Conservation (phyloP, 2,888 invertebrate species). For the Epinotia bilunana region DNA sequence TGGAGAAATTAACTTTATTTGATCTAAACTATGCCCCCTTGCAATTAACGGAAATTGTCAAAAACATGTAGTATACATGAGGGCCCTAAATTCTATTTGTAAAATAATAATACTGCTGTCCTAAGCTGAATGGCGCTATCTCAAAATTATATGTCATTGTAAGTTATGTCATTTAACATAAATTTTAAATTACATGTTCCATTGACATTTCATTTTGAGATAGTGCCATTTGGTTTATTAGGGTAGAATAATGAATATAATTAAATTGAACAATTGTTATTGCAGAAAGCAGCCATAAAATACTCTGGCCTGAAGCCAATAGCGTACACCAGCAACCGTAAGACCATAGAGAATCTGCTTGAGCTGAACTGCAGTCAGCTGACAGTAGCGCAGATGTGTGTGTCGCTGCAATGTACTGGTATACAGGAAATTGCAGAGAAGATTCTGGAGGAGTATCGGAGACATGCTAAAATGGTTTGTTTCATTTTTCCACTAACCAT, state of each 20-base stretch:
- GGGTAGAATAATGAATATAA: too few species aligned
- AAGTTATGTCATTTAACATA: too few species aligned
- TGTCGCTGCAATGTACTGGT: conserved; percentile 80
- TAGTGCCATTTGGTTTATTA: too few species aligned
- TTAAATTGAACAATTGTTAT: conserved; percentile 30
- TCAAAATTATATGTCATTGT: too few species aligned
- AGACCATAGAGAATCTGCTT: conserved; percentile 85
- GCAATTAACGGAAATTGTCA: too few species aligned
- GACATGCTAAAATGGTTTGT: conserved; percentile 71
- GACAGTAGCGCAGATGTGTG: conserved; percentile 84
- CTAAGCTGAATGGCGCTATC: too few species aligned
- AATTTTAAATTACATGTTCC: too few species aligned
- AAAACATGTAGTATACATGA: too few species aligned
- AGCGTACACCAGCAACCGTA: conserved; percentile 82
- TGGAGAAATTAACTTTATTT: too few species aligned
- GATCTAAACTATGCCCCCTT: too few species aligned
- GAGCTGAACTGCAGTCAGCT: conserved; percentile 81
- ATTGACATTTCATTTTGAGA: too few species aligned
- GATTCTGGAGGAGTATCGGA: conserved; percentile 81
- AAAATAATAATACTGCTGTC: not conserved
- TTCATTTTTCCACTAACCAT: not conserved
- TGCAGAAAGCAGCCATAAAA: conserved; percentile 84
- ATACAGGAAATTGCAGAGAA: conserved; percentile 79
- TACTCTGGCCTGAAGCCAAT: conserved; percentile 84
- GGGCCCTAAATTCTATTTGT: too few species aligned